Evolutionary conservation across 2,888 invertebrate species (phyloP).

Genomic region (Apoda limacodes): DNA sequence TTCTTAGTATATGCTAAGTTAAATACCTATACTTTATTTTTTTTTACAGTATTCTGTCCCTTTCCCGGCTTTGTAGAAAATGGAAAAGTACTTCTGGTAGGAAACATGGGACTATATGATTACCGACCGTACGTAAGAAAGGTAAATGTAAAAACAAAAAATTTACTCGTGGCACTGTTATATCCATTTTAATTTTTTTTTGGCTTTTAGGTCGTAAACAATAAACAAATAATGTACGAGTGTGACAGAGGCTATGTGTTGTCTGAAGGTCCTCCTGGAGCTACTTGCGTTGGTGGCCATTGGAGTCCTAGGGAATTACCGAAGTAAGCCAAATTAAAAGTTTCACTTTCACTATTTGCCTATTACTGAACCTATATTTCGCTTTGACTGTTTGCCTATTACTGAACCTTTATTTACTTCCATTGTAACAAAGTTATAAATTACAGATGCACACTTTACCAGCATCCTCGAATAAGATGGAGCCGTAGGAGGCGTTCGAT

Average conservation of each 20-base stretch:
- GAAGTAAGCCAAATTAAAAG: conserved; percentile 52
- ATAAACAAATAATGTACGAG: conserved; percentile 96
- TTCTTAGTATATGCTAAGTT: too few species aligned
- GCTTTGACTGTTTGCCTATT: too few species aligned
- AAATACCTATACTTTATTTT: too few species aligned
- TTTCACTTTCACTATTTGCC: conserved; percentile 2
- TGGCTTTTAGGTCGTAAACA: conserved; percentile 75
- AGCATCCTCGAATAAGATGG: conserved; percentile 89
- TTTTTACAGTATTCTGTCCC: conserved; percentile 84
- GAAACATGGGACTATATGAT: conserved; percentile 96
- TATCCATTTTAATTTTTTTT: background rate
- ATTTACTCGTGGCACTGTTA: background rate
- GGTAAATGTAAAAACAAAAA: conserved; percentile 57
- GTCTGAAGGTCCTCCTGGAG: conserved; percentile 89
- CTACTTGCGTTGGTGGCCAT: conserved; percentile 93
- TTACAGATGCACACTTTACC: conserved; percentile 80
- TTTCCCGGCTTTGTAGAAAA: conserved; percentile 91
- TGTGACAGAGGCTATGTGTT: conserved; percentile 93
- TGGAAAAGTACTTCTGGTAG: conserved; percentile 91
- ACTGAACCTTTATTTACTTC: background rate
- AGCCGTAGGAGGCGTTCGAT: conserved; percentile 75
- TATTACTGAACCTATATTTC: too few species aligned
- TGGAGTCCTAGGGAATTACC: conserved; percentile 94
- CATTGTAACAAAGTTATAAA: background rate
- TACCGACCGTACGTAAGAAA: conserved; percentile 94